Conservation (phyloP, 1,140 invertebrate genomes). For the Drosophila lowei region DNA sequence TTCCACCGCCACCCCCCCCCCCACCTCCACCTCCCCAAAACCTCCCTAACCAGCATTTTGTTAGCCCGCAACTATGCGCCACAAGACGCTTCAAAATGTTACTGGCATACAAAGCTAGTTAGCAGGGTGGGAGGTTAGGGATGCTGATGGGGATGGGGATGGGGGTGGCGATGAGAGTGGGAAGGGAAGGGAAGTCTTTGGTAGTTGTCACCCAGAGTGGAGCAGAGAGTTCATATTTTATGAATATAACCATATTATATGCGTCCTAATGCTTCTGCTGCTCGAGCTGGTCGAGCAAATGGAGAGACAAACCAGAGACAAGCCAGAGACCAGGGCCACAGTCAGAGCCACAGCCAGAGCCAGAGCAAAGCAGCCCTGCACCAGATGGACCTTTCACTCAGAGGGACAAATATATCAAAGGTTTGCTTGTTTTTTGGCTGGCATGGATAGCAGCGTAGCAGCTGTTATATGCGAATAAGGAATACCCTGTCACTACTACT, state of each 20-base stretch:
- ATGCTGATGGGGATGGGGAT: no score
- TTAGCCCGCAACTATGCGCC: constrained; percentile 54
- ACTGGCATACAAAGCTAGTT: constrained; percentile 69
- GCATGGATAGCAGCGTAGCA: neutral
- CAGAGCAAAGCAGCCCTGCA: constrained; percentile 3
- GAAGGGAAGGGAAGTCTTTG: constrained; percentile 3
- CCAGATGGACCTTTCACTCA: constrained; percentile 51
- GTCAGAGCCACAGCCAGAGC: no score
- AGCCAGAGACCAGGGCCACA: no score
- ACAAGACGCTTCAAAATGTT: constrained; percentile 59
- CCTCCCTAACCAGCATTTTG: constrained; percentile 54
- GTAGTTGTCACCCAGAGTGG: constrained; percentile 66
- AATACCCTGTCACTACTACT: neutral
- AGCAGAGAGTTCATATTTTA: constrained; percentile 71
- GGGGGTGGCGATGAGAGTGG: neutral
- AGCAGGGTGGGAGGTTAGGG: constrained; percentile 2
- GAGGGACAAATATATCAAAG: constrained; percentile 68
- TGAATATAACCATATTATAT: constrained; percentile 80
- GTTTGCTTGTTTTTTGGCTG: constrained; percentile 33
- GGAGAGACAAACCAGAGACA: constrained; percentile 14
- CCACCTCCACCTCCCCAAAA: neutral
- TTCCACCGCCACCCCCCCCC: neutral
- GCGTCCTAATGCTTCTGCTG: constrained; percentile 48
- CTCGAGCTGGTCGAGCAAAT: constrained; percentile 33
- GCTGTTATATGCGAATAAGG: neutral